A percentile compares a stretch with the other conserved stretches of the same genome.
Conservation (phyloP, 2,113 vertebrate genomes). For the Phaetusa simplex region DNA sequence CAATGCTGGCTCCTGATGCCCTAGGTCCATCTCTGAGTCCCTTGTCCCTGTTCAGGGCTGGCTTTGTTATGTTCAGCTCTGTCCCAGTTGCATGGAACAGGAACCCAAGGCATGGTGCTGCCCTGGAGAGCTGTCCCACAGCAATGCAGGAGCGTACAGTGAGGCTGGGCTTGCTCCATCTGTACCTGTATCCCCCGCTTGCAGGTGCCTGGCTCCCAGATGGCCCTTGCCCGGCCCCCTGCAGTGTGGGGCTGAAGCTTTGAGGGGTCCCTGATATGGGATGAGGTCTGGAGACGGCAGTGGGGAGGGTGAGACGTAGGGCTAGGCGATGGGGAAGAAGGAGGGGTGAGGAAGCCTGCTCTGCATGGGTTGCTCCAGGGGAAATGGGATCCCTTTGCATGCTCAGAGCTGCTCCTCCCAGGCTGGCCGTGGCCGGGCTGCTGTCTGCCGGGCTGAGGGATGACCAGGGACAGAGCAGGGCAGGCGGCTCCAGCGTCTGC, state of each 20-base stretch:
- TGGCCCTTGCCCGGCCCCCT: background rate
- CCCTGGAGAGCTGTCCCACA: background rate
- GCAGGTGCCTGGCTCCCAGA: background rate
- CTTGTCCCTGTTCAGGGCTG: background rate
- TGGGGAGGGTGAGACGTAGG: background rate
- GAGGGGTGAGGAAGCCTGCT: background rate
- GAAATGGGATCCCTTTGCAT: background rate
- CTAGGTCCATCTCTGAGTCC: fast-evolving
- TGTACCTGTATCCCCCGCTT: background rate
- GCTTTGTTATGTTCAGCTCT: background rate
- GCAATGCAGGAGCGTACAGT: background rate
- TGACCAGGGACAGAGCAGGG: background rate
- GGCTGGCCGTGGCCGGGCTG: fast-evolving
- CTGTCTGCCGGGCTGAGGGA: background rate
- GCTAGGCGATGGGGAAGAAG: background rate
- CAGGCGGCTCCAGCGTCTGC: background rate
- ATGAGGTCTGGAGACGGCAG: background rate
- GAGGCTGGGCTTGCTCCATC: background rate
- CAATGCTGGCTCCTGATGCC: background rate
- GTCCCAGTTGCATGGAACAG: background rate
- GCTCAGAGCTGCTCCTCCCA: background rate
- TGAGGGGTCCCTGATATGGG: background rate
- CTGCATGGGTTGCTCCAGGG: fast-evolving
- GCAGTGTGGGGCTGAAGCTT: background rate
- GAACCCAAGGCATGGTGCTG: background rate